phyloP scores from a whole-genome alignment of 2,113 vertebrate genomes.

The Lepus timidus region DNA sequence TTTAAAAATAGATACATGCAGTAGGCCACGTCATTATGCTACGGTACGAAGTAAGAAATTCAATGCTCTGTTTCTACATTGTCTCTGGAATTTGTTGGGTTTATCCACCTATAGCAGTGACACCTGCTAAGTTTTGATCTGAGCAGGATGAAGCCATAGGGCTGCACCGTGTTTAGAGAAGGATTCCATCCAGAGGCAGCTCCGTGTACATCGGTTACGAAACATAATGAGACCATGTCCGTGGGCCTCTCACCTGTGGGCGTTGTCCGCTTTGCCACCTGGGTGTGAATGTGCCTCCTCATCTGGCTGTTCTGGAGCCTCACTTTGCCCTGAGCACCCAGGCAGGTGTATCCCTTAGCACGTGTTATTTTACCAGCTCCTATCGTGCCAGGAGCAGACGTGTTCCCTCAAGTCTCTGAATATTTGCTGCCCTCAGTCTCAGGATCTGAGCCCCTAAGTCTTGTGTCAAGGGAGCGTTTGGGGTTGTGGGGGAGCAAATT shows the following conservation, averaged over 20 bases:
- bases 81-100: not conserved
- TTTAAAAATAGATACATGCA: not conserved
- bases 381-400: too few relatives aligned
- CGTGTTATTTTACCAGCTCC: too few relatives aligned
- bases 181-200: not conserved
- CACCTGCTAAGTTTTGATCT: not conserved
- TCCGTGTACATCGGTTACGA: not conserved
- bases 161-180: not conserved
- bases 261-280: too few relatives aligned
- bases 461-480: too few relatives aligned
- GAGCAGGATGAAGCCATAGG: not conserved
- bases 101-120: not conserved
- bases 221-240: not conserved
- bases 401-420: too few relatives aligned
- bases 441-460: too few relatives aligned
- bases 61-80: not conserved
- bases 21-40: too few relatives aligned
- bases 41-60: not conserved
- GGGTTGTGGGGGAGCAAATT: too few relatives aligned
- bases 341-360: too few relatives aligned
- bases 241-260: not conserved
- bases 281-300: accelerated
- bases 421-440: too few relatives aligned
- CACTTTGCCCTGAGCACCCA: accelerated
- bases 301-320: accelerated